Base-by-base conservation (phyloP, 2,797 vertebrate genomes). In the Crypturellus tataupa region DNA sequence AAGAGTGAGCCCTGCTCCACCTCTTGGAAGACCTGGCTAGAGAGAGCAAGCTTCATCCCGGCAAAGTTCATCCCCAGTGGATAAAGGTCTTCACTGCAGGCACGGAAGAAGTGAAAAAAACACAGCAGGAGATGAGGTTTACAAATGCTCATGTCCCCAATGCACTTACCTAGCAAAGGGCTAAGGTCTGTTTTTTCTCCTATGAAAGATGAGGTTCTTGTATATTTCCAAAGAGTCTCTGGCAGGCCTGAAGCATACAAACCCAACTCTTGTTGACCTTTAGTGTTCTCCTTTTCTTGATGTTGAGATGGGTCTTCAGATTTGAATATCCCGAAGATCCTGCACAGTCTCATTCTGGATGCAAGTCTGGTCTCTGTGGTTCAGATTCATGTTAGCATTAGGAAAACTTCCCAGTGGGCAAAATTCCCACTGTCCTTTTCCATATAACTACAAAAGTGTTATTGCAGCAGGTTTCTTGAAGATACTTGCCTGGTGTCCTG, bases 1-100 rank as follows among this genome's bases (percentile, higher is more conserved):
- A 90, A 47, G 59, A 58, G 31, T 58, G 91, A 93, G 92, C 84
- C 68, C 60, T 87, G 46, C 86, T 80, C 89, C 67, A 90, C 78
- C 67, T 76, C 55, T 89, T 81, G 33, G 35, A 79, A 55, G 49
- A 68, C 40, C 67, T 33, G 88, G 35, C 60, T 1, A 71, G 33
- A 70, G 55, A 39, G 40, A 31, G 55, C 25, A 17, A 44, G 55
- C 9, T 88, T 71, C 56, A 73, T 71, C 33, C 51, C 39, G 4
- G 53, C 29, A n/a, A 17, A 56, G 53, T 37, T 37, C 46, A 20
- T 51, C 44, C 64, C 35, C 31, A 68, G 40, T 33, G 39, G 58
- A 33, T 27, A 8, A 6, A 60, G 42, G 40, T 64, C 47, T 64
- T 68, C 33, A 5, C 20, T 31, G 7, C 37, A 94, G 40, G 35